A percentile compares a stretch with the other conserved stretches of the same genome.
Evolutionary conservation across 2,888 invertebrate species (phyloP).

Genomic region (Odontocerum albicorne): DNA sequence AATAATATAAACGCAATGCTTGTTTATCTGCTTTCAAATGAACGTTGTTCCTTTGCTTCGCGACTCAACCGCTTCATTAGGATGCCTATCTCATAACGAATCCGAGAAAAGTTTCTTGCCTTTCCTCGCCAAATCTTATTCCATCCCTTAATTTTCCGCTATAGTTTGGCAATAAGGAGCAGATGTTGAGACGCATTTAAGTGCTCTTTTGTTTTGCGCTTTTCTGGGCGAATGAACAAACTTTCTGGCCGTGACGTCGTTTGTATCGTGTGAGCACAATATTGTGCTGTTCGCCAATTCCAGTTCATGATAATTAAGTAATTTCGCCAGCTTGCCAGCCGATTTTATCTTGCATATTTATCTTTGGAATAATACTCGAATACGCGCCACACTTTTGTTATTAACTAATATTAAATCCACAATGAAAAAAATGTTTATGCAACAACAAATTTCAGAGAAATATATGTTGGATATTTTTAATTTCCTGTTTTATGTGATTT

Average conservation of each 20-base stretch:
- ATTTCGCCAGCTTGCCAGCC: too few relatives aligned
- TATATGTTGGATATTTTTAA: too few relatives aligned
- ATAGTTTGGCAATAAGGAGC: conserved; percentile 34
- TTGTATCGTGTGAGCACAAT: too few relatives aligned
- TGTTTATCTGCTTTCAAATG: neutral
- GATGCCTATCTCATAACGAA: conserved; percentile 30
- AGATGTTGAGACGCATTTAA: conserved; percentile 29
- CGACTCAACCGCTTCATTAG: conserved; percentile 29
- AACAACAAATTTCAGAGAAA: too few relatives aligned
- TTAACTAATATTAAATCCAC: too few relatives aligned
- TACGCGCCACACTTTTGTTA: too few relatives aligned
- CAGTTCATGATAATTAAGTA: too few relatives aligned
- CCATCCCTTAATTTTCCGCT: conserved; percentile 16
- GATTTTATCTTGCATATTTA: too few relatives aligned
- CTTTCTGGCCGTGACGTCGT: conserved; percentile 6
- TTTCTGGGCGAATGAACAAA: conserved; percentile 21
- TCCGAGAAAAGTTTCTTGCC: conserved; percentile 25
- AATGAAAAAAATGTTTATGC: too few relatives aligned
- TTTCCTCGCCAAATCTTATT: conserved; percentile 27
- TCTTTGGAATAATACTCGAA: too few relatives aligned
- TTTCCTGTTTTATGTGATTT: too few relatives aligned
- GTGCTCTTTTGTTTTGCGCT: conserved; percentile 27
- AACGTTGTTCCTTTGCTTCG: conserved; percentile 13
- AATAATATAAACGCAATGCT: neutral
- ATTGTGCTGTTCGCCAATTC: too few relatives aligned